Evolutionary conservation across 2,113 vertebrate genomes (phyloP), one percentile per base, ranked within the genome.

Genomic region (Pseudopodoces humilis): DNA sequence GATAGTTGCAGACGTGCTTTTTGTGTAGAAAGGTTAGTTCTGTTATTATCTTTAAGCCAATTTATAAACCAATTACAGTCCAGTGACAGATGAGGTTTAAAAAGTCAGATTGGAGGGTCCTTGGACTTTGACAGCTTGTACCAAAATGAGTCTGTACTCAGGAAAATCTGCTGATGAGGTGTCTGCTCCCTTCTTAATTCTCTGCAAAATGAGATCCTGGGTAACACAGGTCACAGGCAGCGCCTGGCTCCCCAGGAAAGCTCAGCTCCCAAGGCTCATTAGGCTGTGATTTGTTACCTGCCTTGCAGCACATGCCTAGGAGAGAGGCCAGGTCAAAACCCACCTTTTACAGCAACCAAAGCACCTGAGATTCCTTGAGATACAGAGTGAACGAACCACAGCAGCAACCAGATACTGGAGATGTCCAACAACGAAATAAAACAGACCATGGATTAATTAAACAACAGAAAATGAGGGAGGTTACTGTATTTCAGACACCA

Each of bases 131-230:
- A 85, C 94, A 95, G 77, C 58, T 69, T 53, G 78, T 59, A 90
- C 62, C 93, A 81, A 86, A 90, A 91, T 49, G 84, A 92, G 90
- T 56, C 88, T 95, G 87, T 27, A 35, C 85, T 90, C 59, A 41
- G 91, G 70, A 92, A 95, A 97, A 97, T 95, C 76, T 97, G 97
- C 98, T 97, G 98, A 98, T 95, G 79, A 68, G 76, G 96, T 88
- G 97, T 97, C 97, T 97, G 85, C 94, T 96, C 69, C 68, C 83
- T 74, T 76, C 96, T 84, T 47, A 75, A 87, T 91, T 94, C 82
- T 27, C 67, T 96, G 96, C 97, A 97, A 96, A 86, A 75, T 9
- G 92, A 97, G 95, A 95, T 60, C 70, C 50, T 49, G 68, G 68
- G 82, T 71, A 87, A 84, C 7, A 64, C 63, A 97, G 96, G 96